Evolutionary conservation across 64 coral and sea anemone genomes (phyloP), one percentile per base, ranked within the genome.

Genomic region (Orbicella faveolata): DNA sequence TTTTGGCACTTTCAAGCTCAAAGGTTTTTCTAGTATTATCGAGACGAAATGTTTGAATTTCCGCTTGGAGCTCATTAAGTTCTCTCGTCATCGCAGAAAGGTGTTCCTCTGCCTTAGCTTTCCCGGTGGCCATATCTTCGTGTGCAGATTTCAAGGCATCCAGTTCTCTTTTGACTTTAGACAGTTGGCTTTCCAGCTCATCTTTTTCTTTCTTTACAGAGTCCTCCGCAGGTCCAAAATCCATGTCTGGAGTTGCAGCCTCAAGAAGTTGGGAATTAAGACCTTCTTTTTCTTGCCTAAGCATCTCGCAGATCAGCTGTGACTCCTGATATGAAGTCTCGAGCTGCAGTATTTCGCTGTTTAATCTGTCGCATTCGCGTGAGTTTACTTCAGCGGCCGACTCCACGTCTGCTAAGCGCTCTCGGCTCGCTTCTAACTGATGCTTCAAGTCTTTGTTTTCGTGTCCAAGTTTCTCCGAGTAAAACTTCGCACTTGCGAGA

Each of bases 241-340:
- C 72, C 35, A 65, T 73, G 9, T 19, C 73, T 37, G 68, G 62
- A 3, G 57, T 20, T 62, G 88, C 87, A 70, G 89, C 63, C 41
- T 92, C 63, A 8, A 87, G 41, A 62, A 82, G 66, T 11, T 90
- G 89, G 19, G 72, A 79, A 48, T 66, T 83, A 55, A 94, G 78
- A 36, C 74, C n/a, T 18, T 93, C 88, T 53, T 93, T 96, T 83
- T 97, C 95, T 77, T 82, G 88, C 61, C 88, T 68, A 1, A 97
- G 41, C 55, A 89, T 97, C 64, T 97, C 92, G 14, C 83, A 91
- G 61, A 94, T 87, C 3, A 88, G 61, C 72, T 90, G 87, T 51
- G 79, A 51, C 57, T 97, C 95, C 48, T 87, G 74, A 36, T 90
- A 83, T 18, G 86, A 89, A 8, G 95, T 97, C 52, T 97, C 95